Base-by-base conservation (phyloP, 2,797 vertebrate species). In the Mallotus villosus region DNA sequence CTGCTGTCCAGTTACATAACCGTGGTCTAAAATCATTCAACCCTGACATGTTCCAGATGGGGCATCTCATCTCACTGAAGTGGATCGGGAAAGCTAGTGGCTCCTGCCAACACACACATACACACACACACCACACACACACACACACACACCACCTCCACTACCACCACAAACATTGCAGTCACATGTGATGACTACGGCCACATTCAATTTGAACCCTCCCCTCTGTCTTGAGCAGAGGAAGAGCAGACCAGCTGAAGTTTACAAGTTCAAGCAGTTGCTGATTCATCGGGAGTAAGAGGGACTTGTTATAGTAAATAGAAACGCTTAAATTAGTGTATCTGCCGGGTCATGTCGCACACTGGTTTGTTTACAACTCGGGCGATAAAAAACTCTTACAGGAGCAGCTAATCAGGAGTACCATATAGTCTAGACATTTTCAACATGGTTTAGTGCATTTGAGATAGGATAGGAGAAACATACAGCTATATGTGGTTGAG, bases 31-130 rank as follows among this genome's bases (percentile, higher is more conserved):
- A 87, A 83, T 84, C 79, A 83, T 68, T 78, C 73, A 82, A 61
- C 73, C 74, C 78, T 75, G 72, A 84, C 67, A 63, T 57, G 71
- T 62, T 74, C 74, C 76, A 84, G 85, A 85, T 87, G 85, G 79
- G 82, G 75, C 82, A 79, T 79, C 78, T 79, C 77, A 82, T 85
- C 63, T 86, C 74, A 84, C 65, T 85, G 74, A 82, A 69, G 78
- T 72, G 76, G 76, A 86, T 87, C 80, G 77, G 81, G 80, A 85
- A 71, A 71, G 66, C 75, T 78, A 71, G 71, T 25, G 75, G 29
- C 22, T 21, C 6, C 58, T 57, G 29, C 4, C 53, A 24, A 34
- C 51, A 67, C 69, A 64, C 41, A 68, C 63, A 63, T 49, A 77
- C 67, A 76, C 74, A 74, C 21, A 75, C 21, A 19, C n/a, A 60